These are phyloP conservation scores for Hermodice carunculata DNA, from an alignment of 2,888 invertebrate genomes.

Conservation along the genomic window DNA sequence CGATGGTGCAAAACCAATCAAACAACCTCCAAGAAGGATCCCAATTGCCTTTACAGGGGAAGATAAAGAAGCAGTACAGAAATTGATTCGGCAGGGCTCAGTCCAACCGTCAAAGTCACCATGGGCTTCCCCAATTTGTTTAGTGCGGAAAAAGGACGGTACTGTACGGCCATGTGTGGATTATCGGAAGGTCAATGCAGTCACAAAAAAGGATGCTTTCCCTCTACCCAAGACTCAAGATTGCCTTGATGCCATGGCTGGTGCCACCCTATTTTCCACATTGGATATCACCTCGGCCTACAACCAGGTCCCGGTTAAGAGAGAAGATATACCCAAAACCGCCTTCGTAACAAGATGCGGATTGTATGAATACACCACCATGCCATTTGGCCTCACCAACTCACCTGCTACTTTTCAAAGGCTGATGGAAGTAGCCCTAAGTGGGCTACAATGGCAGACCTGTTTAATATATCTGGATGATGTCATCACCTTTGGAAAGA, in stretches of 20 bases:
- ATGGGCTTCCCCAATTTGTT: slow-evolving; percentile 1
- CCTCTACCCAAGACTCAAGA: slow-evolving; percentile 34
- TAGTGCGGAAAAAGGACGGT: slow-evolving; percentile 16
- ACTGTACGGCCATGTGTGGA: slow-evolving; percentile 35
- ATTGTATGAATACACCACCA: background rate
- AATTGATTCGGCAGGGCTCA: background rate
- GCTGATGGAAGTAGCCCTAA: background rate
- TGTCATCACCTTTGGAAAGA: slow-evolving; percentile 23
- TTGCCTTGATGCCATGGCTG: slow-evolving; percentile 20
- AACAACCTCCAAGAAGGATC: background rate
- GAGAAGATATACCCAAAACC: slow-evolving; percentile 13
- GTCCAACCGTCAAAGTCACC: background rate
- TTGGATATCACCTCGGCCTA: slow-evolving; percentile 28
- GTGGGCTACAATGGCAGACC: background rate
- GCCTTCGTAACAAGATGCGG: slow-evolving; percentile 11
- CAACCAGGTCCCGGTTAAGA: slow-evolving; percentile 9
- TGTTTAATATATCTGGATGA: slow-evolving; percentile 36
- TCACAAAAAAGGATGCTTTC: slow-evolving; percentile 19
- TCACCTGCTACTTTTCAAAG: slow-evolving; percentile 4
- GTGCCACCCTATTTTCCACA: slow-evolving; percentile 33
- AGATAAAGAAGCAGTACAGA: background rate
- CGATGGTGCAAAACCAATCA: background rate
- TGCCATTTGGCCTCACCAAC: slow-evolving; percentile 12
- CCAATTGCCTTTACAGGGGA: background rate
- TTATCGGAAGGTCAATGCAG: slow-evolving; percentile 33